phyloP scores from a whole-genome alignment of 2,113 vertebrate species.

The Leucopternis melanops region DNA sequence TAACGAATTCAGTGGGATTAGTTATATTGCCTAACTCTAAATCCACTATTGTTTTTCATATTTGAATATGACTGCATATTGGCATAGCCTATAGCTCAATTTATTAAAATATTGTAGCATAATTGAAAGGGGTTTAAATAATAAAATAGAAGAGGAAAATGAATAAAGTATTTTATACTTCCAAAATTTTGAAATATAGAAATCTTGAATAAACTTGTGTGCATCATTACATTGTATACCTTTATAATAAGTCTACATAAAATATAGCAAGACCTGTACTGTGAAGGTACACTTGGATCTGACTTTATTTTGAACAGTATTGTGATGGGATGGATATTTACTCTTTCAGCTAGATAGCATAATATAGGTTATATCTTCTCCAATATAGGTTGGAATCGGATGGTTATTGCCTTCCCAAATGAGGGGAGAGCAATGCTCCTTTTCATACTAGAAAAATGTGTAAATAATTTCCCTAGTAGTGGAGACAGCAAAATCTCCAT shows the following conservation, averaged over 20 bases:
- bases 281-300: not conserved
- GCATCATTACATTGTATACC: not conserved
- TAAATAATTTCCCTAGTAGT: not conserved
- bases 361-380: not conserved
- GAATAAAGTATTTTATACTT: not conserved
- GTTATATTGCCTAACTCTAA: not conserved
- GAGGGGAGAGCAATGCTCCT: not conserved
- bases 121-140: not conserved
- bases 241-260: not conserved
- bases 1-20: not conserved
- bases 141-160: not conserved
- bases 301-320: not conserved
- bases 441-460: not conserved
- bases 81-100: not conserved
- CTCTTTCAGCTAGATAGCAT: not conserved
- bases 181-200: not conserved
- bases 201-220: not conserved
- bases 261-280: not conserved
- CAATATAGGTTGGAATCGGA: not conserved
- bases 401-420: not conserved
- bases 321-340: not conserved
- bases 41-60: not conserved
- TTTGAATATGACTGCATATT: not conserved
- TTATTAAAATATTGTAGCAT: not conserved
- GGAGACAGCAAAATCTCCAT: not conserved